Evolutionary conservation across 2,888 invertebrate genomes (phyloP).

Genomic region (Brachyopa scutellaris): DNA sequence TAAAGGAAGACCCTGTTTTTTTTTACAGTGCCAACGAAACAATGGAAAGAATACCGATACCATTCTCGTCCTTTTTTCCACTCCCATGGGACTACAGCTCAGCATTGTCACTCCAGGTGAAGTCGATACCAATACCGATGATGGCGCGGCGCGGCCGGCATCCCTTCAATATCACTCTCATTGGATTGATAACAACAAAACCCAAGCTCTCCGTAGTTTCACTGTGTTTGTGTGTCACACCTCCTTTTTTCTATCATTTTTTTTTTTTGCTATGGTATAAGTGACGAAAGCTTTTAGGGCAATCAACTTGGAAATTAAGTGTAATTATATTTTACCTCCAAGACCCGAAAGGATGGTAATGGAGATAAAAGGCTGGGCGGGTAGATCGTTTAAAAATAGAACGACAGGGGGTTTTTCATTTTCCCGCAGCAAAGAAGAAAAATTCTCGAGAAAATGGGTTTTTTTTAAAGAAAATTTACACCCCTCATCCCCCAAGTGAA

Average conservation of each 20-base stretch:
- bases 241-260: background rate
- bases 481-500: background rate
- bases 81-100: conserved; percentile 16
- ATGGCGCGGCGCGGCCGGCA: background rate
- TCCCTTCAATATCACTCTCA: conserved; percentile 40
- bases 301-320: conserved; percentile 69
- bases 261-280: conserved; percentile 17
- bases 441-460: conserved; percentile 31
- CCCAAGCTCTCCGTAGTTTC: conserved; percentile 7
- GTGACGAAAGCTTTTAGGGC: conserved; percentile 70
- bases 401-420: background rate
- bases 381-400: conserved; percentile 32
- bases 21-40: conserved; percentile 18
- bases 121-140: conserved; percentile 25
- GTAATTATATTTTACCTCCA: conserved; percentile 63
- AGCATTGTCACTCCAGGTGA: conserved; percentile 34
- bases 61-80: background rate
- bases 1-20: background rate
- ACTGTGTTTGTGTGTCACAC: conserved; percentile 42
- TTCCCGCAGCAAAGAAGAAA: background rate
- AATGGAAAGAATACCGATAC: conserved; percentile 8
- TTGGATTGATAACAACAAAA: conserved; percentile 42
- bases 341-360: conserved; percentile 25
- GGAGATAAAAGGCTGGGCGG: conserved; percentile 4
- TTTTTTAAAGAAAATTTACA: conserved; percentile 32